phyloP scores from a whole-genome alignment of 2,888 invertebrate species.

The Drosophila subsilvestris region DNA sequence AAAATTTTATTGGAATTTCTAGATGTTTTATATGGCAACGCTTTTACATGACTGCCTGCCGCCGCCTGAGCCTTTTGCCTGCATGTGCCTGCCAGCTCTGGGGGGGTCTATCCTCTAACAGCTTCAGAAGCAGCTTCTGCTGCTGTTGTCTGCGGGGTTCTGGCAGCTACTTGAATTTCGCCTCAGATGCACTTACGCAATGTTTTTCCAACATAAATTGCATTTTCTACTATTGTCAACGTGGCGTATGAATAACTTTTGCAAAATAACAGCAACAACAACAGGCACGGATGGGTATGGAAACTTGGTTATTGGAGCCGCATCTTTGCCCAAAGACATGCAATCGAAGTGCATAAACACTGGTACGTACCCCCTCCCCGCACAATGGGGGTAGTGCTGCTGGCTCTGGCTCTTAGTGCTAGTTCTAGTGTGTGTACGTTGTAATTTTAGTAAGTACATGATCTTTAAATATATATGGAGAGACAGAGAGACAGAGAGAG shows the following conservation, averaged over 20 bases:
- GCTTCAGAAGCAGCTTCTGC: background rate
- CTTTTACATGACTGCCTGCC: constrained; percentile 53
- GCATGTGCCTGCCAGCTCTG: constrained; percentile 14
- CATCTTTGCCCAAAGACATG: constrained; percentile 39
- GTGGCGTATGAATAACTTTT: constrained; percentile 62
- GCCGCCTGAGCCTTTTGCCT: constrained; percentile 44
- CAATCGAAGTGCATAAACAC: constrained; percentile 54
- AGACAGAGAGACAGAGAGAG: background rate
- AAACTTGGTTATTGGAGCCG: constrained; percentile 46
- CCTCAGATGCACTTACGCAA: constrained; percentile 59
- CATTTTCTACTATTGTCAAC: constrained; percentile 63
- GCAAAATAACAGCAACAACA: constrained; percentile 46
- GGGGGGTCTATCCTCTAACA: background rate
- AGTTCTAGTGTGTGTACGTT: constrained; percentile 25
- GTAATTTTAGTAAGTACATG: constrained; percentile 56
- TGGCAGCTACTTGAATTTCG: constrained; percentile 56
- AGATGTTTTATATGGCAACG: constrained; percentile 53
- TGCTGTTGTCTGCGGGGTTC: constrained; percentile 29
- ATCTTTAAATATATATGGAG: constrained; percentile 50
- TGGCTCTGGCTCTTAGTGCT: background rate
- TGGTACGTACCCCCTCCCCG: constrained; percentile 13
- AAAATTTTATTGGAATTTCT: constrained; percentile 61
- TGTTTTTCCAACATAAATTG: constrained; percentile 63
- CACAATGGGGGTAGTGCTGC: no score
- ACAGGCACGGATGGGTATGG: no score